Evolutionary conservation across 2,797 vertebrate species (phyloP), one percentile per base, ranked within the genome.

Genomic region (Schizopygopsis malacanthus): DNA sequence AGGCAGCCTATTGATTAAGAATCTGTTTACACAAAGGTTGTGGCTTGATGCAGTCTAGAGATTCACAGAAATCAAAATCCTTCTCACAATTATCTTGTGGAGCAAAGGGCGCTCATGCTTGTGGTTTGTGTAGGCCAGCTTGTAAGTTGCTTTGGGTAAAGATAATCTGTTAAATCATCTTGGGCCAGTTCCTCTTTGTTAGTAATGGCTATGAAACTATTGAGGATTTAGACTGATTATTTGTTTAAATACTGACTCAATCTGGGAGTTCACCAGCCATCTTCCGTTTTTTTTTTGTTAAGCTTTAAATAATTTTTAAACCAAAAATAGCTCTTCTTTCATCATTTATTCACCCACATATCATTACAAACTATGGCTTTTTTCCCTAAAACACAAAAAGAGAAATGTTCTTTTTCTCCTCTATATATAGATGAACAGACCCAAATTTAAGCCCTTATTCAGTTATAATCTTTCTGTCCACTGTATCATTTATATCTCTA

Each of bases 1-100:
- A 18, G 16, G 84, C 45, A 65, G 43, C 77, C 33, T 75, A 73
- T 81, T 80, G 77, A 73, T 80, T 85, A 80, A 61, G 54, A 85
- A 85, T 85, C 47, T 75, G 56, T 85, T 75, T 85, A 75, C 33
- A 63, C 33, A 52, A 70, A 79, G 52, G 50, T 70, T 79, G 54
- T 7, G 4, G 43, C 43, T 45, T 45, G 9, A 45, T 0, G 43
- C 43, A 37, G 59, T 63, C 70, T 56, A 28, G 28, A 33, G 22
- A 54, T 33, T 69, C 47, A 79, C 22, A 20, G 28, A 73, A 45
- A 75, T 73, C 43, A 45, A 45, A 79, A 43, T 56, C 50, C 8
- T 47, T 75, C 6, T 33, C 6, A 12, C 11, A 71, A 16, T 79
- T 33, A 56, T 54, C 16, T 47, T 25, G 7, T 79, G 8, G 18